These are phyloP conservation scores for Hylia prasina DNA, from an alignment of 2,113 vertebrate genomes.

Conservation along the genomic window DNA sequence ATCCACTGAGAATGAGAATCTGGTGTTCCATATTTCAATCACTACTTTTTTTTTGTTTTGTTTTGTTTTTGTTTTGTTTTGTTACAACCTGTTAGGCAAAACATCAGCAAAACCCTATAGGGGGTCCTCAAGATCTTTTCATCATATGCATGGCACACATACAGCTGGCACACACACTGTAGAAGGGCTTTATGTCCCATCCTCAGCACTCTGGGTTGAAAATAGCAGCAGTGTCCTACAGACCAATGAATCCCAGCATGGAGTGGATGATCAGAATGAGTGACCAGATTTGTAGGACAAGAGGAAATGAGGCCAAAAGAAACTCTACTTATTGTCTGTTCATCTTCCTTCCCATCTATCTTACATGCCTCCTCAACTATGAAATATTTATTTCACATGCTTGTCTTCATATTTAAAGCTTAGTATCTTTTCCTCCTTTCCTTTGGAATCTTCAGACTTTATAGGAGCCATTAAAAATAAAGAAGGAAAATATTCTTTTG, in stretches of 20 bases:
- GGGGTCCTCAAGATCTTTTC: not conserved
- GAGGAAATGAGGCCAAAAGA: not conserved
- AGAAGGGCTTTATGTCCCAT: not conserved
- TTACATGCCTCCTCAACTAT: not conserved
- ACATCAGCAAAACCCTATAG: not conserved
- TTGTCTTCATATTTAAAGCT: not conserved
- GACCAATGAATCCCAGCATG: not conserved
- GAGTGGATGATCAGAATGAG: not conserved
- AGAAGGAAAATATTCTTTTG: not conserved
- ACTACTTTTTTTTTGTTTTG: no score
- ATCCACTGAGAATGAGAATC: not conserved
- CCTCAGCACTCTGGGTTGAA: not conserved
- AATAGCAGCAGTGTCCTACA: not conserved
- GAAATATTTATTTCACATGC: not conserved
- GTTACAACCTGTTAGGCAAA: not conserved
- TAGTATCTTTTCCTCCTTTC: not conserved
- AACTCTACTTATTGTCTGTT: not conserved
- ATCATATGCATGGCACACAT: not conserved
- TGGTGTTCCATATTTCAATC: not conserved
- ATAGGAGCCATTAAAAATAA: not conserved
- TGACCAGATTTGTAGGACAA: not conserved
- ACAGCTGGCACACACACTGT: not conserved
- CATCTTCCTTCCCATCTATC: not conserved
- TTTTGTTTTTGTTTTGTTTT: not conserved
- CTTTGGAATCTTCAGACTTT: not conserved